Percentiles rank a stretch among this genome's conserved stretches.
Conservation (phyloP, 2,113 vertebrate genomes). For the Cariama cristata region DNA sequence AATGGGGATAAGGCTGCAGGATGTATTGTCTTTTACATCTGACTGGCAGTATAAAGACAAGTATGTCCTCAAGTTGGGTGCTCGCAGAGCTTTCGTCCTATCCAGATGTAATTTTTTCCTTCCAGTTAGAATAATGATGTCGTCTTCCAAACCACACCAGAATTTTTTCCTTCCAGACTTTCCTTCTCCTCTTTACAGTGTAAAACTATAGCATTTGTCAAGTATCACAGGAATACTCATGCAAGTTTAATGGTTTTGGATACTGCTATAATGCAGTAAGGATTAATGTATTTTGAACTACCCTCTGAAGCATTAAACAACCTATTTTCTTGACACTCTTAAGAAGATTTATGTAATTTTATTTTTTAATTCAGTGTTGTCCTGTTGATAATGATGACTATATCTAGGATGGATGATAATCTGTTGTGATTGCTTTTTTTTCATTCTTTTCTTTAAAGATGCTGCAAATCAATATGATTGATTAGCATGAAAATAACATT, state of each 20-base stretch:
- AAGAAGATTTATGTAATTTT: neutral
- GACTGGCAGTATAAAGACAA: neutral
- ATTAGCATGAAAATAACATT: neutral
- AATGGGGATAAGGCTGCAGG: neutral
- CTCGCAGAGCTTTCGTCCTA: neutral
- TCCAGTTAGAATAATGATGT: neutral
- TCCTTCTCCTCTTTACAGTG: neutral
- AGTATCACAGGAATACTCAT: neutral
- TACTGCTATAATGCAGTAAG: neutral
- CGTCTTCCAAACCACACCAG: neutral
- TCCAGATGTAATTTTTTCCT: neutral
- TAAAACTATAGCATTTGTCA: neutral
- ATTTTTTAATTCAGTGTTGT: neutral
- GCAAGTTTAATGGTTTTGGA: neutral
- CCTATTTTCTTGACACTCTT: neutral
- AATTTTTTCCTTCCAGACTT: neutral
- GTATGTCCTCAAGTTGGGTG: neutral
- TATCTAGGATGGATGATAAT: neutral
- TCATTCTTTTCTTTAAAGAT: neutral
- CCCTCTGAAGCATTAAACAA: neutral
- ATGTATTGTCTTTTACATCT: neutral
- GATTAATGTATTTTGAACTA: neutral
- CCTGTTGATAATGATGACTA: neutral
- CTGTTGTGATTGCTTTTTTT: neutral
- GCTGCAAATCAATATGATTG: neutral